These are phyloP conservation scores for Hydraecia micacea DNA, from an alignment of 2,888 invertebrate genomes.

Conservation along the genomic window DNA sequence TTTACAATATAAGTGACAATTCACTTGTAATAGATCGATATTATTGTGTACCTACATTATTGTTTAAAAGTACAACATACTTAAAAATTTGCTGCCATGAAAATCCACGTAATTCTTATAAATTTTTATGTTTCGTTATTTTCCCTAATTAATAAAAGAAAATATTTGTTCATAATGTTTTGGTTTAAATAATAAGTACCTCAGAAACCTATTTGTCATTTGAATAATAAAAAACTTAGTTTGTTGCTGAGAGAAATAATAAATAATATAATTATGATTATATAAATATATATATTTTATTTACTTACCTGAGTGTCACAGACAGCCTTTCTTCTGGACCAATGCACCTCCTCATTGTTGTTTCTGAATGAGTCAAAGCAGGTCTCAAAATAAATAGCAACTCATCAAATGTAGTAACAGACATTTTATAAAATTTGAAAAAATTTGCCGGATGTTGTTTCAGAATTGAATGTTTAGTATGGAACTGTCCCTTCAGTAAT, in stretches of 20 bases:
- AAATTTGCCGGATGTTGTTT: too few relatives aligned
- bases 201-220: slow-evolving; percentile 15
- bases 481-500: too few relatives aligned
- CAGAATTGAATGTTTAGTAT: too few relatives aligned
- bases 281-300: slow-evolving; percentile 18
- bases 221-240: slow-evolving; percentile 18
- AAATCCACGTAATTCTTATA: slow-evolving; percentile 9
- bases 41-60: slow-evolving; percentile 24
- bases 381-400: slow-evolving; percentile 19
- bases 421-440: too few relatives aligned
- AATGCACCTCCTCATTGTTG: slow-evolving; percentile 16
- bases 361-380: slow-evolving; percentile 19
- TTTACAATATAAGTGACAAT: slow-evolving; percentile 23
- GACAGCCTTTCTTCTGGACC: slow-evolving; percentile 25
- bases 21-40: slow-evolving; percentile 24
- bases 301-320: slow-evolving; percentile 25
- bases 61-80: slow-evolving; percentile 22
- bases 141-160: slow-evolving; percentile 17
- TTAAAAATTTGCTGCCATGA: slow-evolving; percentile 10
- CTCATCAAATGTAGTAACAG: slow-evolving; percentile 11
- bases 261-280: slow-evolving; percentile 17
- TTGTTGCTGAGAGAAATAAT: slow-evolving; percentile 10
- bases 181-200: slow-evolving; percentile 18
- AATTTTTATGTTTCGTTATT: slow-evolving; percentile 13
- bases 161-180: slow-evolving; percentile 19